Percentiles rank a stretch among this genome's conserved stretches.
phyloP scores from a whole-genome alignment of 35 echinoderm and acorn worm genomes.

The Apostichopus japonicus region DNA sequence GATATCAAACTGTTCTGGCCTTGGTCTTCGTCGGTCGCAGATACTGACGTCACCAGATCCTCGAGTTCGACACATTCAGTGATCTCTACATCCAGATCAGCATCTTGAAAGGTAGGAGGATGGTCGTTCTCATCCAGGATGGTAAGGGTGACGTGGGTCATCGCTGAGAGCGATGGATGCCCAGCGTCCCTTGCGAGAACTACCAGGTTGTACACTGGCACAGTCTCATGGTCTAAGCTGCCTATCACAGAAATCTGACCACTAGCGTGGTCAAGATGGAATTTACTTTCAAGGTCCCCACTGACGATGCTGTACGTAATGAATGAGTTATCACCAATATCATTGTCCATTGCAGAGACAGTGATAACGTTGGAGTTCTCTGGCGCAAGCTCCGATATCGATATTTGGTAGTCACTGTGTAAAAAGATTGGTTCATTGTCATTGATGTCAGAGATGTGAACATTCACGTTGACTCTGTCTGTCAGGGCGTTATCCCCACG shows the following conservation, averaged over 20 bases:
- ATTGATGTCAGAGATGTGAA: constrained; percentile 90
- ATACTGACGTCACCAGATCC: constrained; percentile 68
- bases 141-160: constrained; percentile 63
- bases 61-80: constrained; percentile 84
- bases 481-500: constrained; percentile 59
- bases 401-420: constrained; percentile 63
- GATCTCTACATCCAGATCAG: constrained; percentile 65
- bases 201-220: constrained; percentile 58
- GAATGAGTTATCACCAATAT: constrained; percentile 82
- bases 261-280: constrained; percentile 67
- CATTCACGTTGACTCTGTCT: constrained; percentile 64
- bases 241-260: constrained; percentile 83
- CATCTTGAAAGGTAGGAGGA: constrained; percentile 65
- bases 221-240: constrained; percentile 72
- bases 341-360: constrained; percentile 74
- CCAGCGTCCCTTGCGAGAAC: constrained; percentile 84
- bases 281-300: constrained; percentile 78
- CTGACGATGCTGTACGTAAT: constrained; percentile 85
- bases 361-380: constrained; percentile 70
- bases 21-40: constrained; percentile 83
- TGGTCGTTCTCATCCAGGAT: constrained; percentile 98
- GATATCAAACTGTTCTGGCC: constrained; percentile 80
- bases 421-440: constrained; percentile 84
- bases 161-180: constrained; percentile 42
- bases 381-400: constrained; percentile 80